These are phyloP conservation scores for Ophioninae sp. DNA, from an alignment of 2,888 invertebrate genomes.

Conservation along the genomic window DNA sequence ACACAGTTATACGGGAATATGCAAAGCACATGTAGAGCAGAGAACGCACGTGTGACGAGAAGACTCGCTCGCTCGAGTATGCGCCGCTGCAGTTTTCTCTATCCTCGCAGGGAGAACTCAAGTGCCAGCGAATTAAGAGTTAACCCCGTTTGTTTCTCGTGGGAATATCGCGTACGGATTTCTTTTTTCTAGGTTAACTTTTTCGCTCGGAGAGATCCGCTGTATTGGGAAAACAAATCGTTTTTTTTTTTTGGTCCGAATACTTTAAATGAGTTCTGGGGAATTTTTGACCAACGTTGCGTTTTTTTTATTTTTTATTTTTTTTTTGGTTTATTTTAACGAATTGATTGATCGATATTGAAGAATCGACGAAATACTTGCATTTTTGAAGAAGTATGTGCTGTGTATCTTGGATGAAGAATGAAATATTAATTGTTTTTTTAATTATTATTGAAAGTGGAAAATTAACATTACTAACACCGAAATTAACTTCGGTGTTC, in stretches of 20 bases:
- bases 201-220: not conserved
- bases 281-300: too few species aligned
- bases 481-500: too few species aligned
- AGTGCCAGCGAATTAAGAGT: slow-evolving; percentile 25
- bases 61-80: slow-evolving; percentile 26
- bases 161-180: slow-evolving; percentile 8
- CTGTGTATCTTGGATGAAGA: too few species aligned
- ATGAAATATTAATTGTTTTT: too few species aligned
- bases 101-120: slow-evolving; percentile 19
- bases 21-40: slow-evolving; percentile 45
- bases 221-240: not conserved
- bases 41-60: slow-evolving; percentile 32
- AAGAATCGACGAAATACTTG: too few species aligned
- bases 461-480: too few species aligned
- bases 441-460: too few species aligned
- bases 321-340: too few species aligned
- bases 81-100: slow-evolving; percentile 34
- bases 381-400: too few species aligned
- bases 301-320: too few species aligned
- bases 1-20: slow-evolving; percentile 40
- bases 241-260: not conserved
- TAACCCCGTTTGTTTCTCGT: slow-evolving; percentile 37
- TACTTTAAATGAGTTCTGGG: not conserved
- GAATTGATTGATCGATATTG: too few species aligned
- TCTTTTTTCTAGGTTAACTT: not conserved